Evolutionary conservation across 2,113 vertebrate species (phyloP).

Genomic region (Megaceryle torquata): DNA sequence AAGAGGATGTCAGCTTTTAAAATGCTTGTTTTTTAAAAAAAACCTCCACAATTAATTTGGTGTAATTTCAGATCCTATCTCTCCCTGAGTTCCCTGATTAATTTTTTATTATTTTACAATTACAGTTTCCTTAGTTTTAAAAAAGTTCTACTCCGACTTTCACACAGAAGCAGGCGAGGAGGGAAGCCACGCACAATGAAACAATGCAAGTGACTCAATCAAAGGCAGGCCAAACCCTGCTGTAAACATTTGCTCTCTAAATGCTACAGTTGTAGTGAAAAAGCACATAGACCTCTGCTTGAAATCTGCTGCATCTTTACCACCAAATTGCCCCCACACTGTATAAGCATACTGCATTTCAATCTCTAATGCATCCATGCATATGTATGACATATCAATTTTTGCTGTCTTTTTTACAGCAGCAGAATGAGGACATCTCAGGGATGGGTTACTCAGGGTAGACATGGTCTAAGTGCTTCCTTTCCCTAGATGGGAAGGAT

Average conservation of each 20-base stretch:
- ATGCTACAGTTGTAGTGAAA: background rate
- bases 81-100: background rate
- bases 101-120: conserved; percentile 53
- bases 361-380: rapidly evolving
- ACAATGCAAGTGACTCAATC: conserved; percentile 52
- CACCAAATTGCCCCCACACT: background rate
- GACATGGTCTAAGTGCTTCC: background rate
- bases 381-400: no score
- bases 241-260: conserved; percentile 20
- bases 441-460: background rate
- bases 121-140: conserved; percentile 40
- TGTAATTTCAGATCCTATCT: conserved; percentile 49
- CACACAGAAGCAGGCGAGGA: background rate
- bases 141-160: conserved; percentile 13
- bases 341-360: background rate
- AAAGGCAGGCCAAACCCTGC: background rate
- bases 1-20: conserved; percentile 49
- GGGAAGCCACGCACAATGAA: conserved; percentile 54
- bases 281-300: background rate
- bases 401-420: background rate
- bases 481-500: background rate
- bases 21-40: conserved; percentile 13
- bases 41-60: conserved; percentile 23
- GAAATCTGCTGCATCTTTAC: background rate
- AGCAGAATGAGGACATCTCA: background rate